Evolutionary conservation across 2,113 vertebrate species (phyloP).

Genomic region (Ranitomeya variabilis): DNA sequence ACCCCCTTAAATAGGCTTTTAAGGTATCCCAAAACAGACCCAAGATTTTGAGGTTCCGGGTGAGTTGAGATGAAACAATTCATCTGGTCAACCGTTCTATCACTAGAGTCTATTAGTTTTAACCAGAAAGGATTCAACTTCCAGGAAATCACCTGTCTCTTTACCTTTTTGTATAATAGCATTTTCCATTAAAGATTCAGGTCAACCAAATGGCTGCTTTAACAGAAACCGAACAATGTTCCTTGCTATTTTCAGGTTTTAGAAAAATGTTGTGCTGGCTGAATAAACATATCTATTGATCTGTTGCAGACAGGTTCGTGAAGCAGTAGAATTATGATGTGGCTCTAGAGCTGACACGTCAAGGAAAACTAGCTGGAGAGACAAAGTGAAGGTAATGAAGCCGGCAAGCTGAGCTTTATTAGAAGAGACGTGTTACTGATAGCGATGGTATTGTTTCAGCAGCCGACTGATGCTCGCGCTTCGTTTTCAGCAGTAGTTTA

Average conservation of each 20-base stretch:
- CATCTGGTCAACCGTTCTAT: no score
- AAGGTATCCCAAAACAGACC: no score
- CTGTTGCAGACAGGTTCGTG: conserved; percentile 17
- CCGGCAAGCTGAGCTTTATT: conserved; percentile 25
- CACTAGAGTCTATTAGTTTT: no score
- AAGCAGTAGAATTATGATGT: conserved; percentile 37
- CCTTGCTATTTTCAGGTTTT: neutral
- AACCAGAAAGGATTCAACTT: no score
- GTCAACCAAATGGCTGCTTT: neutral
- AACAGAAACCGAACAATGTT: neutral
- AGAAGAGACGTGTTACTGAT: neutral
- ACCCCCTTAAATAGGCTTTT: no score
- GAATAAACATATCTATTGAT: conserved; percentile 42
- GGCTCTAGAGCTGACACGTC: conserved; percentile 26
- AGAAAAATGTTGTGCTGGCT: neutral
- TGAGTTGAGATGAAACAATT: no score
- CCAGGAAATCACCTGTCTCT: no score
- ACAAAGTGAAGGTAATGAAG: neutral
- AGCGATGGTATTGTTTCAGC: conserved; percentile 4
- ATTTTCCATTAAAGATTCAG: neutral
- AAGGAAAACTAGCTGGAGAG: conserved; percentile 33
- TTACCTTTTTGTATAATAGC: neutral
- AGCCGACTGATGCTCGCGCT: neutral
- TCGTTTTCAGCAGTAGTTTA: conserved; percentile 3
- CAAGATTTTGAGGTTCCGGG: no score